phyloP scores from a whole-genome alignment of 2,113 vertebrate genomes.

The Alexandromys fortis region DNA sequence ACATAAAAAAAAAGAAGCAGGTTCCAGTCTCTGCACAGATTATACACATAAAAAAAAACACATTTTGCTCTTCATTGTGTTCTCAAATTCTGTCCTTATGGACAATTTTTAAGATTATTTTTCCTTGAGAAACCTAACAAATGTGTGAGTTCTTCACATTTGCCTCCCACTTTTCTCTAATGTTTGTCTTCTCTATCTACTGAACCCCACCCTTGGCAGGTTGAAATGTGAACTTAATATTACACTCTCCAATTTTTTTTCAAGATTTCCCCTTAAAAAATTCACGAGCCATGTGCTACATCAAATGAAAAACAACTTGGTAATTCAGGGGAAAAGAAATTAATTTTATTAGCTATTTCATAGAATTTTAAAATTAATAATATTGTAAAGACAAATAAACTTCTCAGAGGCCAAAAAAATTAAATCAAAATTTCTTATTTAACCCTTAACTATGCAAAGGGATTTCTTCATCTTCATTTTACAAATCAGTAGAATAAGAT shows the following conservation, averaged over 20 bases:
- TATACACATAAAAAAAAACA: background rate
- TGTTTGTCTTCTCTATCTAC: background rate
- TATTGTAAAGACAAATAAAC: background rate
- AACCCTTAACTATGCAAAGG: background rate
- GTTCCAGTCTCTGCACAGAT: background rate
- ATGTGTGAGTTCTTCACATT: background rate
- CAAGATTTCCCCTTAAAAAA: background rate
- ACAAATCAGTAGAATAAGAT: background rate
- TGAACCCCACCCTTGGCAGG: background rate
- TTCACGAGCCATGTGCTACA: background rate
- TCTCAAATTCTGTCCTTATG: background rate
- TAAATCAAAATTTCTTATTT: background rate
- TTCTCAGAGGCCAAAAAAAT: background rate
- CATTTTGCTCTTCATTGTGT: background rate
- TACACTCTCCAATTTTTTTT: background rate
- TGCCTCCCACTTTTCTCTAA: background rate
- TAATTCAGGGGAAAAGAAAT: background rate
- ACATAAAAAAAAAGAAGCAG: background rate
- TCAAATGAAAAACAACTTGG: background rate
- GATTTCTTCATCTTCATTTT: background rate
- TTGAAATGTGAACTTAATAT: background rate
- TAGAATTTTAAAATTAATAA: background rate
- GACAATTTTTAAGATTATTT: background rate
- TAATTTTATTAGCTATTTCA: background rate
- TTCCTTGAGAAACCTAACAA: background rate